Conservation (phyloP, 2,113 vertebrate genomes). For the Labeo catla region DNA sequence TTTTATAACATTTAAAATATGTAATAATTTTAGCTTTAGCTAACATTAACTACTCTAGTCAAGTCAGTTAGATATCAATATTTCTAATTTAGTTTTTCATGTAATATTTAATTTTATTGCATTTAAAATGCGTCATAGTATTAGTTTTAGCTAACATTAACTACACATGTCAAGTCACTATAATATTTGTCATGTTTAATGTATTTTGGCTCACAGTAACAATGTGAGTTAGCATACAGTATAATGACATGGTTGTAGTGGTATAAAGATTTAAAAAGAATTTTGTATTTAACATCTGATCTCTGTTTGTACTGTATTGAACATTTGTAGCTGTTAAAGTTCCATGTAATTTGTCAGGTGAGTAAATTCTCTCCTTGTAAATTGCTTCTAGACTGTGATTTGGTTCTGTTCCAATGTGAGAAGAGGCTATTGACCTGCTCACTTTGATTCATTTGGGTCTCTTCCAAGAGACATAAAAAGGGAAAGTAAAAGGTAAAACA, state of each 20-base stretch:
- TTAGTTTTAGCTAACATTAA: neutral
- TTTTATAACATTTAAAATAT: no score
- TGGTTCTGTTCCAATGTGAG: neutral
- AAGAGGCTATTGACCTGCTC: neutral
- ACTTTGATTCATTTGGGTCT: slow-evolving; percentile 18
- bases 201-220: neutral
- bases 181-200: neutral
- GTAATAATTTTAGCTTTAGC: no score
- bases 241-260: neutral
- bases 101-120: neutral
- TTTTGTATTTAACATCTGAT: neutral
- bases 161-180: neutral
- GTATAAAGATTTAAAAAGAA: neutral
- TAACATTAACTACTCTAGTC: no score
- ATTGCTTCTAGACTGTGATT: slow-evolving; percentile 21
- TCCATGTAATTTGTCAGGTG: slow-evolving; percentile 10
- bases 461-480: slow-evolving; percentile 36
- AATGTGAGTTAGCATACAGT: neutral
- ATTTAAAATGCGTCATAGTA: neutral
- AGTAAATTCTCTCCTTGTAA: slow-evolving; percentile 25
- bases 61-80: neutral
- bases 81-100: neutral
- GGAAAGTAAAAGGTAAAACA: slow-evolving; percentile 10
- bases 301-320: neutral
- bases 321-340: neutral